Percentiles rank a stretch among this genome's conserved stretches.
Conservation (phyloP, 2,888 invertebrate species). For the Lepidocyrtoides sp. region DNA sequence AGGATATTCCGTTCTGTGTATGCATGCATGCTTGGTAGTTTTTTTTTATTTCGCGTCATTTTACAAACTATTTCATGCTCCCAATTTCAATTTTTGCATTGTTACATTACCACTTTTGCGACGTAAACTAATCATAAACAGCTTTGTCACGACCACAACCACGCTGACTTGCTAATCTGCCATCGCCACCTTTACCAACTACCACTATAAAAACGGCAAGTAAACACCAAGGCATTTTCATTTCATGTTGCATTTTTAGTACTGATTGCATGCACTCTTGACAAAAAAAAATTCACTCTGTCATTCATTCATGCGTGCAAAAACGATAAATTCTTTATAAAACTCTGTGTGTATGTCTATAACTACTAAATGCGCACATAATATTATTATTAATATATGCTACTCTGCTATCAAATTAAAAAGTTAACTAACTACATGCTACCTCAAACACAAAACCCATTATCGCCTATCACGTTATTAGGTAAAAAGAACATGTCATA, state of each 20-base stretch:
- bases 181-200: slow-evolving; percentile 17
- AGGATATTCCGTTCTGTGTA: neutral
- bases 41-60: slow-evolving; percentile 7
- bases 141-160: slow-evolving; percentile 48
- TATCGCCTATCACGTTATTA: slow-evolving; percentile 72
- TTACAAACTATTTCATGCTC: slow-evolving; percentile 10
- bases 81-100: slow-evolving; percentile 25
- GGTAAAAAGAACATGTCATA: slow-evolving; percentile 64
- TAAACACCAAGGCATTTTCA: no score
- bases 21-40: neutral
- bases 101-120: slow-evolving; percentile 7
- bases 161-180: slow-evolving; percentile 36
- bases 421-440: slow-evolving; percentile 46
- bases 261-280: slow-evolving; percentile 34
- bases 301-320: slow-evolving; percentile 52
- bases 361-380: neutral
- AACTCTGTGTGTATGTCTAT: neutral
- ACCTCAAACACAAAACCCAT: slow-evolving; percentile 47
- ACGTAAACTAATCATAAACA: slow-evolving; percentile 28
- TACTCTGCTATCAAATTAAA: neutral
- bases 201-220: neutral
- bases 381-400: neutral
- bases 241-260: slow-evolving; percentile 4
- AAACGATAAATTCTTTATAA: slow-evolving; percentile 3
- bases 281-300: slow-evolving; percentile 24